Percentiles rank a stretch among this genome's conserved stretches.
Conservation (phyloP, 2,797 vertebrate genomes). For the Crax fasciolata region DNA sequence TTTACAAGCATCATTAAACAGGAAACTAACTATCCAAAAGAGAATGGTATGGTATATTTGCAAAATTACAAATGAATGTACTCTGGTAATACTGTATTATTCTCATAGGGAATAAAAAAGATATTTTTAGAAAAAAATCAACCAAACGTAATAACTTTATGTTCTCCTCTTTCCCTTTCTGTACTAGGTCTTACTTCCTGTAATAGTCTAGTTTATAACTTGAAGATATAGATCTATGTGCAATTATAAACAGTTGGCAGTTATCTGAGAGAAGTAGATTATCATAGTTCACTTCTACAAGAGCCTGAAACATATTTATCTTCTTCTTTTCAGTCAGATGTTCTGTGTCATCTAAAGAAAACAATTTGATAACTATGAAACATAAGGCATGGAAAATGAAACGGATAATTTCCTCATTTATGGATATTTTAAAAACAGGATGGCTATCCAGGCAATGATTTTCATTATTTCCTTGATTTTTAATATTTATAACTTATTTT, state of each 20-base stretch:
- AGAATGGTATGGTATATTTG: neutral
- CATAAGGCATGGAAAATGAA: constrained; percentile 15
- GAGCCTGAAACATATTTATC: neutral
- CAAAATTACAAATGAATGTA: neutral
- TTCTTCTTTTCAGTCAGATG: neutral
- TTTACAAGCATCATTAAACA: neutral
- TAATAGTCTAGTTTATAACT: neutral
- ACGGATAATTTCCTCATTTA: neutral
- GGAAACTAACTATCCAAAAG: neutral
- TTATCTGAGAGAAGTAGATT: neutral
- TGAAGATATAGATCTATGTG: neutral
- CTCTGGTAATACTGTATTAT: neutral
- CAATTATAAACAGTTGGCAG: neutral
- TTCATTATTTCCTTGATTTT: neutral
- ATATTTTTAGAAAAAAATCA: neutral
- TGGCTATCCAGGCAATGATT: neutral
- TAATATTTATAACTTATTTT: neutral
- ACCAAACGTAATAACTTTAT: neutral
- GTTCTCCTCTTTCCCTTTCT: neutral
- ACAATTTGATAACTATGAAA: neutral
- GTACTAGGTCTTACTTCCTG: neutral
- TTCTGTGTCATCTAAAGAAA: constrained; percentile 32
- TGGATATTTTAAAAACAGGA: constrained; percentile 23
- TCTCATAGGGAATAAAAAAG: neutral
- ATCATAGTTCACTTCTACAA: neutral